Conservation (phyloP, 2,797 vertebrate genomes). For the Malacoraja senta region DNA sequence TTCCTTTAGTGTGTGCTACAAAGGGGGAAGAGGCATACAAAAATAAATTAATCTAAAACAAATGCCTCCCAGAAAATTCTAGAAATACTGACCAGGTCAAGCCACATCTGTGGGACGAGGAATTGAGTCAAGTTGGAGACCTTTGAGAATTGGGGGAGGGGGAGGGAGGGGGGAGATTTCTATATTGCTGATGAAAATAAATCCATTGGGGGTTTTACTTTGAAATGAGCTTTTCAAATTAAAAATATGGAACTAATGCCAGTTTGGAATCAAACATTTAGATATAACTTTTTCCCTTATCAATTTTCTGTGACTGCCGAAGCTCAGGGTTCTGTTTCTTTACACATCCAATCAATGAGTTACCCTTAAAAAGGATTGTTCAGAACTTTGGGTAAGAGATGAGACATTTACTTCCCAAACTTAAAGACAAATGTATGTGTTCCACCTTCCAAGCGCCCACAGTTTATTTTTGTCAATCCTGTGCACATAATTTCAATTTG, state of each 20-base stretch:
- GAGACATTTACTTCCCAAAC: background rate
- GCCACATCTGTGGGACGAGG: too few species aligned
- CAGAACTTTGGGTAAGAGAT: background rate
- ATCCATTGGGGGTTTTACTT: background rate
- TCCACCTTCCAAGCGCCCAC: background rate
- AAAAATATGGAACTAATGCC: background rate
- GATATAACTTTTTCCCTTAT: background rate
- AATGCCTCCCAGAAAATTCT: too few species aligned
- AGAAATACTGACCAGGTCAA: too few species aligned
- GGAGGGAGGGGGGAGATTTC: background rate
- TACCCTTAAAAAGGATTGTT: background rate
- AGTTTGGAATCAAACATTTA: background rate
- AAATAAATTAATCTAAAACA: too few species aligned
- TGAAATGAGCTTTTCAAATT: background rate
- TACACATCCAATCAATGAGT: background rate
- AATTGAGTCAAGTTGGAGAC: too few species aligned
- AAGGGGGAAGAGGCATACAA: too few species aligned
- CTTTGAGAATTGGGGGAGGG: background rate
- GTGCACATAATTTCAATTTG: background rate
- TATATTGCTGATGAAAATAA: background rate
- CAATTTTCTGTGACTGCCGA: background rate
- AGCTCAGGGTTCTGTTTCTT: background rate
- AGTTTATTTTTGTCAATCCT: background rate
- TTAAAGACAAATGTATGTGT: background rate
- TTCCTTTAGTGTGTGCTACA: too few species aligned